A percentile compares a stretch with the other conserved stretches of the same genome.
Conservation (phyloP, 2,888 invertebrate genomes). For the Sesamia inferens region DNA sequence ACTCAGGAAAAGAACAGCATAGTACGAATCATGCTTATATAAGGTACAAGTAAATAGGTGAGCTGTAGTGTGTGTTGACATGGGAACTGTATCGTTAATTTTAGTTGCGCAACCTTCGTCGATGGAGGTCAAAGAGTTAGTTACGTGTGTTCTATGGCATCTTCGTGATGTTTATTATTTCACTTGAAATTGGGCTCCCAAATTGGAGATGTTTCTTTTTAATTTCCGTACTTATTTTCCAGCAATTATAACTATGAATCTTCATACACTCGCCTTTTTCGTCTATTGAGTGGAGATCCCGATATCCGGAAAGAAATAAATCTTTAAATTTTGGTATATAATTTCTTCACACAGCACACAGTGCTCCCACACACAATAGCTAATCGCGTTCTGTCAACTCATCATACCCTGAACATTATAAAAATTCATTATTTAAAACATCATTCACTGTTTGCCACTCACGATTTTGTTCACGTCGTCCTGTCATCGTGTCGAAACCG, state of each 20-base stretch:
- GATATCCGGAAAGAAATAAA: neutral
- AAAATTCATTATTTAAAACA: conserved; percentile 7
- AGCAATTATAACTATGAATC: neutral
- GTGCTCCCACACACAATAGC: conserved; percentile 35
- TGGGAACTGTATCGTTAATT: conserved; percentile 72
- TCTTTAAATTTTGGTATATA: no score
- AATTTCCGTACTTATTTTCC: neutral
- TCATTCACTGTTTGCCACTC: conserved; percentile 22
- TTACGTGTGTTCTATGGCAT: conserved; percentile 71
- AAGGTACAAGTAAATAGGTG: conserved; percentile 62
- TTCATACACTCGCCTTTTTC: neutral
- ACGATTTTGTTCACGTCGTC: conserved; percentile 32
- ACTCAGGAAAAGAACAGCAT: conserved; percentile 26
- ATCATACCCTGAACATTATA: conserved; percentile 14
- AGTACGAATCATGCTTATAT: conserved; percentile 53
- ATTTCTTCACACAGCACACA: no score
- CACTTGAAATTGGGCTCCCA: conserved; percentile 40
- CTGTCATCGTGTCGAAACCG: conserved; percentile 9
- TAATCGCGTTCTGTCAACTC: conserved; percentile 37
- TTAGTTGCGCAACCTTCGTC: conserved; percentile 69
- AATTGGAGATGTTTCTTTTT: conserved; percentile 5
- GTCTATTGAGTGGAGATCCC: neutral
- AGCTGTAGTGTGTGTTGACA: conserved; percentile 68
- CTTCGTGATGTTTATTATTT: conserved; percentile 56
- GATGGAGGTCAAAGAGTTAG: conserved; percentile 79